A percentile compares a stretch with the other conserved stretches of the same genome.
phyloP scores from a whole-genome alignment of 1,140 invertebrate species.

The Cherax quadricarinatus region DNA sequence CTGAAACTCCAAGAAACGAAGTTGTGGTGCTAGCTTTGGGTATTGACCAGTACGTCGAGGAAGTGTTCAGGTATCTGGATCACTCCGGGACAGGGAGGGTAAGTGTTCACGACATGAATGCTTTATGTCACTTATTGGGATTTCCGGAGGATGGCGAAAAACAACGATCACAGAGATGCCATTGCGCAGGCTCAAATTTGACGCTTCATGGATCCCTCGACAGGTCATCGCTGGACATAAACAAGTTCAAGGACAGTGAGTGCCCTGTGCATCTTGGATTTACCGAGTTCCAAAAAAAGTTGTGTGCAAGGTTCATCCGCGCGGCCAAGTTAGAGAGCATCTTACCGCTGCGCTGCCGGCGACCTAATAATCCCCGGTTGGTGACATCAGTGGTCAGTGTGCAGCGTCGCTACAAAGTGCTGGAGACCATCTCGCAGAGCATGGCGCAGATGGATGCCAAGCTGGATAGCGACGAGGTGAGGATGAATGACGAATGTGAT shows the following conservation, averaged over 20 bases:
- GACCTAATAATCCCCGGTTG: constrained; percentile 22
- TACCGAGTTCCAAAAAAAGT: constrained; percentile 46
- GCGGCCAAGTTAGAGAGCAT: constrained; percentile 33
- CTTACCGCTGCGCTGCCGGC: constrained; percentile 5
- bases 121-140: constrained; percentile 35
- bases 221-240: background rate
- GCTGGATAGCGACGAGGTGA: constrained; percentile 2
- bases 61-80: constrained; percentile 50
- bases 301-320: constrained; percentile 34
- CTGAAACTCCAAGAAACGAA: constrained; percentile 50
- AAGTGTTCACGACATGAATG: constrained; percentile 17
- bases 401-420: constrained; percentile 42
- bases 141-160: background rate
- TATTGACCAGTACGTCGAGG: constrained; percentile 54
- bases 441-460: constrained; percentile 28
- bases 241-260: background rate
- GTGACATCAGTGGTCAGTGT: constrained; percentile 47
- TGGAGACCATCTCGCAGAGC: constrained; percentile 33
- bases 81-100: constrained; percentile 24
- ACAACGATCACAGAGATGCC: constrained; percentile 19
- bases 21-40: constrained; percentile 49
- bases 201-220: constrained; percentile 31
- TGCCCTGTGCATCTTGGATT: constrained; percentile 47
- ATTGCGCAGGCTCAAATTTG: constrained; percentile 38
- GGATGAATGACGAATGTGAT: constrained; percentile 5